Evolutionary conservation across 2,113 vertebrate genomes (phyloP).

Genomic region (Daubentonia madagascariensis): DNA sequence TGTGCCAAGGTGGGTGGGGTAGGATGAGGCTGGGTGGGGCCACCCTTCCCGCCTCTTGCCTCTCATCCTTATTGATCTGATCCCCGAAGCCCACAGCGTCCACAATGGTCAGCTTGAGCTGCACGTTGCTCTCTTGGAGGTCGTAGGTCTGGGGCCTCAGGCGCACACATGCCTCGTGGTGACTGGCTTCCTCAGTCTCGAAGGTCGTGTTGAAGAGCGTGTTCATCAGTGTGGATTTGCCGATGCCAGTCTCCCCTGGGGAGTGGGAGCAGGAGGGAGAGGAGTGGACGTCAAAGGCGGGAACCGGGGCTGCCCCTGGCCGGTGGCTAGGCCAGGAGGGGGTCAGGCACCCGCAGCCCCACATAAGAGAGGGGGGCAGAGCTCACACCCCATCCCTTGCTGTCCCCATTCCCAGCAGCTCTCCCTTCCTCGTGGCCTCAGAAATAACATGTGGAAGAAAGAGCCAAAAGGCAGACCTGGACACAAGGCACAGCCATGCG

Average conservation of each 20-base stretch:
- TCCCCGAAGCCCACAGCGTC: conserved; percentile 98
- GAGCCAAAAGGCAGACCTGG: not conserved
- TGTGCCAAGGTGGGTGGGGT: accelerated
- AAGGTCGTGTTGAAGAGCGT: conserved; percentile 98
- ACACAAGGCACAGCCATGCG: not conserved
- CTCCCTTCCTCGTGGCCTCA: not conserved
- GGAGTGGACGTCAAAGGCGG: not conserved
- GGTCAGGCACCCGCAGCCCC: not conserved
- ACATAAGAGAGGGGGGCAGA: not conserved
- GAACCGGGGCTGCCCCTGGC: not conserved
- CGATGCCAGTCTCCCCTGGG: conserved; percentile 96
- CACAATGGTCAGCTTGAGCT: conserved; percentile 96
- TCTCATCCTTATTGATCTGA: conserved; percentile 99
- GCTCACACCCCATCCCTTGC: not conserved
- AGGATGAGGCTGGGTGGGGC: not conserved
- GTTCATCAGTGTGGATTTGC: conserved; percentile 98
- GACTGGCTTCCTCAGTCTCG: conserved; percentile 96
- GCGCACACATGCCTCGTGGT: conserved; percentile 93
- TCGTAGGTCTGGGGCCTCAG: conserved; percentile 94
- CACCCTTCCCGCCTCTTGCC: conserved; percentile 84
- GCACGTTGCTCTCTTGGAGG: conserved; percentile 96
- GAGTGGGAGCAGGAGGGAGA: not conserved
- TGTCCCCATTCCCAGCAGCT: not conserved
- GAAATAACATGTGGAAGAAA: not conserved
- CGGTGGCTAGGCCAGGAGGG: not conserved